Percentiles rank a stretch among this genome's conserved stretches.
Evolutionary conservation across 2,888 invertebrate species (phyloP).

Genomic region (Drosophila recens): DNA sequence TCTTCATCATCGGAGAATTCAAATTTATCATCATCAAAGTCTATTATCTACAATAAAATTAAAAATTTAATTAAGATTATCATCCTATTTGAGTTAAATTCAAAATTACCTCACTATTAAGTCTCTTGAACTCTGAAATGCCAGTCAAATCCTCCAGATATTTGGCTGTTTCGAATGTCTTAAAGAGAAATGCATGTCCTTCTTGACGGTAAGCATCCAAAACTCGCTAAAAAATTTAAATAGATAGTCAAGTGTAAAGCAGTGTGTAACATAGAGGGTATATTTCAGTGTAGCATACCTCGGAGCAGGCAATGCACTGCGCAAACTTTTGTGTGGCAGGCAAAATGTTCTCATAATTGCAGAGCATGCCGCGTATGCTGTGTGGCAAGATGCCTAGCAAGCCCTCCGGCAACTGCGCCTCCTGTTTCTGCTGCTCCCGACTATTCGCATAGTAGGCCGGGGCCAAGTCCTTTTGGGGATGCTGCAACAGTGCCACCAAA

Average conservation of each 20-base stretch:
- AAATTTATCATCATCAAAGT: constrained; percentile 83
- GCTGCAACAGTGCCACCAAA: constrained; percentile 93
- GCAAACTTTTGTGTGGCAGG: constrained; percentile 95
- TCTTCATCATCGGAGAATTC: constrained; percentile 79
- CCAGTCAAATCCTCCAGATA: constrained; percentile 95
- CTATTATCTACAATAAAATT: constrained; percentile 80
- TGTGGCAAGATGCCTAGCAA: constrained; percentile 95
- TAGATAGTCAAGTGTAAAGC: background rate
- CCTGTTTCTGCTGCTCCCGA: constrained; percentile 42
- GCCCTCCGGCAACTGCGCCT: constrained; percentile 86
- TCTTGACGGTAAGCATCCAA: constrained; percentile 86
- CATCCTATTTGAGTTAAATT: background rate
- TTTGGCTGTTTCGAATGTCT: constrained; percentile 92
- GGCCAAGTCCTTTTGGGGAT: constrained; percentile 89
- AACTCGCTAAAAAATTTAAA: constrained; percentile 79
- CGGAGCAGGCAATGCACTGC: constrained; percentile 97
- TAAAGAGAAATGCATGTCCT: constrained; percentile 90
- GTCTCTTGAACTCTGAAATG: constrained; percentile 88
- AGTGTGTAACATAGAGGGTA: background rate
- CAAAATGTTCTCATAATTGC: constrained; percentile 91
- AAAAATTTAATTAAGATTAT: background rate
- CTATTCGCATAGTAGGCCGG: constrained; percentile 87
- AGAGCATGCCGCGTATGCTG: constrained; percentile 96
- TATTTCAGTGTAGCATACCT: constrained; percentile 73
- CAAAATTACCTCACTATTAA: constrained; percentile 86